phyloP scores from a whole-genome alignment of 2,797 vertebrate species.

The Phrynocephalus vlangalii region DNA sequence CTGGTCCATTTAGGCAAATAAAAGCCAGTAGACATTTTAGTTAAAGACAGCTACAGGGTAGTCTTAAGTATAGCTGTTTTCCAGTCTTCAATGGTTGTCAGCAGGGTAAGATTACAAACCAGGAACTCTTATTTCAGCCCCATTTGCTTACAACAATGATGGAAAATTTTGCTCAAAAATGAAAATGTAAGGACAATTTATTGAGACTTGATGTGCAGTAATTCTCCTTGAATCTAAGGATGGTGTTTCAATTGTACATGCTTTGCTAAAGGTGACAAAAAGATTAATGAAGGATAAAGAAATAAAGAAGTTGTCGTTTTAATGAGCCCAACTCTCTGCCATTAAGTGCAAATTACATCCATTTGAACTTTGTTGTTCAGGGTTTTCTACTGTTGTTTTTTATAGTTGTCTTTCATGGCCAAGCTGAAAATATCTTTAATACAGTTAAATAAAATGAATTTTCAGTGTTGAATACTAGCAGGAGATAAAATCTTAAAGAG shows the following conservation, averaged over 20 bases:
- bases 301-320: conserved; percentile 20
- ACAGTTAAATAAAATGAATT: conserved; percentile 56
- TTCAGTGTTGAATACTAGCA: conserved; percentile 49
- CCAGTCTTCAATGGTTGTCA: neutral
- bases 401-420: neutral
- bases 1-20: too few species aligned
- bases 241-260: neutral
- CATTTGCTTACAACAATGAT: neutral
- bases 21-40: neutral
- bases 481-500: conserved; percentile 39
- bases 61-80: neutral
- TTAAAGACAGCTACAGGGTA: neutral
- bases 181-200: conserved; percentile 25
- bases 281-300: neutral
- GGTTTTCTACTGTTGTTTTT: neutral
- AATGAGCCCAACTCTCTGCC: conserved; percentile 10
- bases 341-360: neutral
- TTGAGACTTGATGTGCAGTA: conserved; percentile 6
- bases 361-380: conserved; percentile 36
- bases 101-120: conserved; percentile 4
- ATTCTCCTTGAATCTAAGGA: conserved; percentile 25
- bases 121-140: neutral
- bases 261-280: conserved; percentile 23
- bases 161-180: conserved; percentile 2
- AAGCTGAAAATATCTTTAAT: conserved; percentile 45